A percentile compares a stretch with the other conserved stretches of the same genome.
phyloP scores from a whole-genome alignment of 2,797 vertebrate species.

The Chaetodon trifasciatus region DNA sequence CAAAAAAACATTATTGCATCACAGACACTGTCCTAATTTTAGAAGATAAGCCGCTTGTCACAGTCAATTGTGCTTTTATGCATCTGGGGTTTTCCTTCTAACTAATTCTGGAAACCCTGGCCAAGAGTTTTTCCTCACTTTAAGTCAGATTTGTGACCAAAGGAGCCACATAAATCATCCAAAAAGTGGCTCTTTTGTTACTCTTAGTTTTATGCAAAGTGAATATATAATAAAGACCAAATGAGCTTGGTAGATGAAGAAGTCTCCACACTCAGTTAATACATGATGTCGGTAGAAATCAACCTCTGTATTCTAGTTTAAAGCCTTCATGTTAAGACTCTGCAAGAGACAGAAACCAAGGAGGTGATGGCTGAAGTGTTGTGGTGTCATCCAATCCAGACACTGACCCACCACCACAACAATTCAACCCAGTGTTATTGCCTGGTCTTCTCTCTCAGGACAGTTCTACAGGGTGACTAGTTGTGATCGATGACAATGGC shows the following conservation, averaged over 20 bases:
- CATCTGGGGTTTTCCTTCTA: constrained; percentile 42
- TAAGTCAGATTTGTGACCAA: constrained; percentile 20
- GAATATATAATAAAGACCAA: constrained; percentile 17
- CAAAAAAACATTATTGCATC: constrained; percentile 50
- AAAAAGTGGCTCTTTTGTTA: constrained; percentile 25
- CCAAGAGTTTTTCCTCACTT: constrained; percentile 25
- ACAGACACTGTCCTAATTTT: constrained; percentile 62
- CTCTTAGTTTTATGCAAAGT: constrained; percentile 23
- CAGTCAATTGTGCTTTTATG: constrained; percentile 59
- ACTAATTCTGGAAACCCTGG: constrained; percentile 38
- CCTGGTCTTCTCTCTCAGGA: constrained; percentile 57
- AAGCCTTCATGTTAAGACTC: constrained; percentile 21
- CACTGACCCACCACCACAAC: constrained; percentile 45
- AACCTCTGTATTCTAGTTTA: constrained; percentile 13
- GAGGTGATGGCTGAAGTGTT: constrained; percentile 46
- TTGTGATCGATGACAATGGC: constrained; percentile 75
- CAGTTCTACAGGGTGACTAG: constrained; percentile 61
- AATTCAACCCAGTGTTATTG: constrained; percentile 63
- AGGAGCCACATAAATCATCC: constrained; percentile 27
- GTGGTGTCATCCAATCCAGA: constrained; percentile 43
- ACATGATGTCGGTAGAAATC: constrained; percentile 32
- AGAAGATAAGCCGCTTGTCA: constrained; percentile 50
- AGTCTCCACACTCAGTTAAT: constrained; percentile 17
- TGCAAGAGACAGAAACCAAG: constrained; percentile 35
- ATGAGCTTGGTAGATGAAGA: constrained; percentile 22